Base-by-base conservation (phyloP, 2,797 vertebrate species). In the Danio choprae region DNA sequence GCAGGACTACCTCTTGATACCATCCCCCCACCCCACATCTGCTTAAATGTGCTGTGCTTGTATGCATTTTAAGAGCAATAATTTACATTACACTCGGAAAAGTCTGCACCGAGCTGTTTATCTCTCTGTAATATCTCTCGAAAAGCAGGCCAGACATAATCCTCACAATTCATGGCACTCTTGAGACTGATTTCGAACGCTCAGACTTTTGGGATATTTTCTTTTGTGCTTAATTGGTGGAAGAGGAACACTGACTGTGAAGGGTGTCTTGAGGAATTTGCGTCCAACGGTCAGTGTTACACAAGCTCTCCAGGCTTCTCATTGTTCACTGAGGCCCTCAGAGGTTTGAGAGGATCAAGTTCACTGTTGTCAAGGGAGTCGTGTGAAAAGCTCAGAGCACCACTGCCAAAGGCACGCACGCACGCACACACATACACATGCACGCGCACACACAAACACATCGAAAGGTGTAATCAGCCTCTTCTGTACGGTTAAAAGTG, bases 321-420 rank as follows among this genome's bases (percentile, higher is more conserved):
- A 81, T 68, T 78, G 74, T 78, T 6, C 56, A 7, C 41, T 3
- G 41, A 82, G 79, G 70, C 59, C 53, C 56, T 75, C 20, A 55
- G 68, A 68, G 63, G 44, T 51, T 76, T 75, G 22, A 76, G 43
- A 65, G 70, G 72, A 74, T 80, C 77, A 78, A 84, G 71, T 81
- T 81, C 78, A 73, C 68, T 65, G 56, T 68, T 72, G 71, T 59
- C 53, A 80, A 70, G 77, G 67, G 20, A 62, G 63, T 46, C 29
- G 56, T 79, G 82, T 62, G 56, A 82, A 82, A 79, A 82, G 46
- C 76, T 55, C 16, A 22, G 29, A n/a, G n/a, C 76, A 70, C 38
- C 53, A 62, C 48, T 58, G 50, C 64, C 36, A 60, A 12, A 44
- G n/a, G n/a, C n/a, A n/a, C n/a, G n/a, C n/a, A n/a, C n/a, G n/a